Base-by-base conservation (phyloP, 2,888 invertebrate species). In the Axea sp. region DNA sequence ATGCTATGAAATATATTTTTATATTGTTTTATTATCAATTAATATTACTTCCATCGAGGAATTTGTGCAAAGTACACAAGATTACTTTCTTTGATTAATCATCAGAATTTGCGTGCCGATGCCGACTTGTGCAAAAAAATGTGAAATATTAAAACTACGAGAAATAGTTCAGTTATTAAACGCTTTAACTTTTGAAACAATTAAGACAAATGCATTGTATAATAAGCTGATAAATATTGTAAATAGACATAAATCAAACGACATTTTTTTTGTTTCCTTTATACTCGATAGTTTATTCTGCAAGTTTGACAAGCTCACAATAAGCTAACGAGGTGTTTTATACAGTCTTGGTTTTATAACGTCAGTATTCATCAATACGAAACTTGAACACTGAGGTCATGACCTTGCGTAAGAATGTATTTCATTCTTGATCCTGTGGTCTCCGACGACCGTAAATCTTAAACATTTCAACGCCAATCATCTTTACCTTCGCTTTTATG, bases 401-500 rank as follows among this genome's bases (percentile, higher is more conserved):
- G 73, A 73, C 75, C 69, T 77, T 77, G 68, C 62, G 57, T 65
- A 72, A 68, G 72, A 75, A 75, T 65, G 60, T 65, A 74, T 65
- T 69, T 47, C 72, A 76, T 78, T 78, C 69, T 73, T 78, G 75
- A 76, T 76, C 76, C 47, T 53, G 74, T 77, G 75, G 47, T 78
- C 78, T 59, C 74, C 75, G 75, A 49, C 73, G 79, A 73, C 76
- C 81, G 81, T 83, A 83, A 83, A 83, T 84, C 82, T 81, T 76
- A 43, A 31, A 67, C 49, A 79, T 72, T 79, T 81, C 81, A 80
- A 80, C 79, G 83, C 82, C 83, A 83, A 83, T 83, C 82, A 82
- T 77, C 78, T 77, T 69, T 71, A 53, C 76, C 73, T 67, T 76
- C 43, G 49, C 75, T 73, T 62, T 76, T 62, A 71, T 64, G 62